phyloP scores from a whole-genome alignment of 2,113 vertebrate species.

The Chrysemys picta region DNA sequence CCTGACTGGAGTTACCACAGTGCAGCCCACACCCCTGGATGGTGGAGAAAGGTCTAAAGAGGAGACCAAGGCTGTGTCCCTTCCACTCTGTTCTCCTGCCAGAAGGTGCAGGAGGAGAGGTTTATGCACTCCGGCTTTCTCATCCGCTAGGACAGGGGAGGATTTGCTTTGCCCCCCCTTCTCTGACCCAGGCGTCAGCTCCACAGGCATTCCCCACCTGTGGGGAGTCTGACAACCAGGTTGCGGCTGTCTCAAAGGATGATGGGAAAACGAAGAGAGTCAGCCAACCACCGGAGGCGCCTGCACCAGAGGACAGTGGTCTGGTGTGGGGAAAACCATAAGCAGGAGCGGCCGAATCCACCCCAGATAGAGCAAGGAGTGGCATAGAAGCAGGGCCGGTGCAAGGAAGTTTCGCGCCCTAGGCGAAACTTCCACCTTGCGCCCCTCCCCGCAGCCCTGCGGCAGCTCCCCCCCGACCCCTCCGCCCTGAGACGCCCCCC shows the following conservation, averaged over 20 bases:
- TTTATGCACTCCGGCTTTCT: background rate
- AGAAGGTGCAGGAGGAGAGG: background rate
- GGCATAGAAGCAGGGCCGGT: background rate
- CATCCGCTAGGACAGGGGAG: background rate
- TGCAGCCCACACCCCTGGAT: background rate
- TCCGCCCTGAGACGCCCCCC: too few species aligned
- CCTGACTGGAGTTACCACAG: too few species aligned
- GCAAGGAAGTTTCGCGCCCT: too few species aligned
- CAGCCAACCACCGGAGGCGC: background rate
- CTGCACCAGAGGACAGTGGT: background rate
- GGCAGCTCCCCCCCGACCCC: too few species aligned
- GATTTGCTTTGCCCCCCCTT: background rate
- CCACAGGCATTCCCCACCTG: background rate
- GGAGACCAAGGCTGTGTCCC: background rate
- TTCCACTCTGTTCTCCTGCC: background rate
- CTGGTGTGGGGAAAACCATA: background rate
- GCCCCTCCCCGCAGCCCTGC: too few species aligned
- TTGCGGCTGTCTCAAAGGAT: background rate
- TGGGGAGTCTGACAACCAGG: background rate
- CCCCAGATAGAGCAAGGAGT: background rate
- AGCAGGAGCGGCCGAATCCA: background rate
- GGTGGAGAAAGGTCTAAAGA: background rate
- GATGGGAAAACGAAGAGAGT: background rate
- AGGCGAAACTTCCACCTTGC: too few species aligned
- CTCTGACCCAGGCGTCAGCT: background rate